Evolutionary conservation across 1,140 invertebrate genomes (phyloP), one percentile per base, ranked within the genome.

Genomic region (Dolichoris vasculosae): DNA sequence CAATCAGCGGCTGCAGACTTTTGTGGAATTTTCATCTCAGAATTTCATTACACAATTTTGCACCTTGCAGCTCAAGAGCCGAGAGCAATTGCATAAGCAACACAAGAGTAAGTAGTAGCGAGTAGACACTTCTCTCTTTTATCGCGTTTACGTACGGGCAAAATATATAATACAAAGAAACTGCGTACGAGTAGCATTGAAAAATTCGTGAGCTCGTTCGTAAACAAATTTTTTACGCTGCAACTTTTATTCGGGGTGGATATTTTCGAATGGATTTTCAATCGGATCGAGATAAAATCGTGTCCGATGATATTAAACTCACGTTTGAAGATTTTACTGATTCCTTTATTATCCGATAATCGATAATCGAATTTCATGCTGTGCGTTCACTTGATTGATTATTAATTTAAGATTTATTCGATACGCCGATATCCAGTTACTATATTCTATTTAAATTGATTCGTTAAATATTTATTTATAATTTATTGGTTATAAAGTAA

Each of bases 31-130:
- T 87, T 87, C 84, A 85, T 85, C 82, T 83, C 77, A 75, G 76
- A 83, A 75, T 82, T 86, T 86, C 80, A 86, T 87, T 87, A 85
- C 86, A 87, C 86, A 87, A 87, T 87, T 87, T 87, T 86, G 83
- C 86, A 87, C 86, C 86, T 87, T 81, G 82, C 73, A 83, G 82
- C 85, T 73, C 64, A 35, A 38, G 26, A 64, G 40, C 8, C 59
- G 48, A 69, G 64, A 40, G 46, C 63, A 71, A 75, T 87, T 87
- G 82, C 77, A 64, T 73, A 87, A 87, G 67, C 76, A 38, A 26
- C 63, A 30, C 63, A 38, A 69, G 76, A 63, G 71, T 63, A 64
- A 78, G 83, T 40, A 63, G 75, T 32, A 20, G 40, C 40, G 26
- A 26, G 67, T 32, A 71, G 83, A 84, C 69, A 84, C 83, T 67